Evolutionary conservation across 2,113 vertebrate species (phyloP).

Genomic region (Tragelaphus buxtoni): DNA sequence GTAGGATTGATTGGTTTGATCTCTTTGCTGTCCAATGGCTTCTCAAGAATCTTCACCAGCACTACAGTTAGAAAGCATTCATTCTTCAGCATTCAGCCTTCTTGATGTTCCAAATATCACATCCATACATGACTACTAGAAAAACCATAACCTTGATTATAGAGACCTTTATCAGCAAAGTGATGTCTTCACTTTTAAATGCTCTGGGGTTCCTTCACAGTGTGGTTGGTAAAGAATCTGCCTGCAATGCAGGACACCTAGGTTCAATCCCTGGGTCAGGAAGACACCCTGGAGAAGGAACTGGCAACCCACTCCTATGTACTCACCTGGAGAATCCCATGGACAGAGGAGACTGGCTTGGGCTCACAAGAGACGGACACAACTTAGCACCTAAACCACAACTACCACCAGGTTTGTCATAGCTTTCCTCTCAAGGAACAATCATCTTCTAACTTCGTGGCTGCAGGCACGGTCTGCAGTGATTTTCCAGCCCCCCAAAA

Average conservation of each 20-base stretch:
- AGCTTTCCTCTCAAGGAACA: background rate
- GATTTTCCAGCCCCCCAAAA: background rate
- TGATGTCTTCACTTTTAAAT: background rate
- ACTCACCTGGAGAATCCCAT: background rate
- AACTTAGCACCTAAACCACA: background rate
- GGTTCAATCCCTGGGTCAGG: background rate
- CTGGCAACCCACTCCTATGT: background rate
- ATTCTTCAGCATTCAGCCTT: background rate
- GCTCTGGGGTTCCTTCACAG: background rate
- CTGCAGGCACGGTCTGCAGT: background rate
- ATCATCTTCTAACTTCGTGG: background rate
- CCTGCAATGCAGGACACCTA: background rate
- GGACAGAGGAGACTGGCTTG: background rate
- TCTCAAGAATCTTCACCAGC: background rate
- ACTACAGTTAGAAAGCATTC: background rate
- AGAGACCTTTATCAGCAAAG: background rate
- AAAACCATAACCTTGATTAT: background rate
- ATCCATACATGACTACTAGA: background rate
- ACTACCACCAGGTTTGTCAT: background rate
- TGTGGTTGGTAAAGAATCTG: background rate
- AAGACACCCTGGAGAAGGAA: background rate
- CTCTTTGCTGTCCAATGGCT: background rate
- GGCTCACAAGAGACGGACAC: rapidly evolving
- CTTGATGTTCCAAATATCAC: background rate
- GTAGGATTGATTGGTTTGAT: background rate